Conservation (phyloP, 2,888 invertebrate species). For the Amblyteles armatorius region DNA sequence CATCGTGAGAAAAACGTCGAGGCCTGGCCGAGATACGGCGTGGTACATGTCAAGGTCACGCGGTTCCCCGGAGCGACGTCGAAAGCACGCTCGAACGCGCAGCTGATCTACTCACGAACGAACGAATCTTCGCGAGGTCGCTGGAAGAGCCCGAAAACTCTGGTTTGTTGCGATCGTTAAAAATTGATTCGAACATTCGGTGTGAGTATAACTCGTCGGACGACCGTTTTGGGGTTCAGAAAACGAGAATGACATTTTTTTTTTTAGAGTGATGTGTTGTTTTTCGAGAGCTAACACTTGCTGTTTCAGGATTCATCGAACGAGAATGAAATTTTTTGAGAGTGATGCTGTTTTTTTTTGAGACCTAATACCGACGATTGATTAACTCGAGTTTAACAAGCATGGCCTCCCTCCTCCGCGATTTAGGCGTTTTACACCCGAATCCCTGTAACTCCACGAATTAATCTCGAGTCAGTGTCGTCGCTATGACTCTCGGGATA, state of each 20-base stretch:
- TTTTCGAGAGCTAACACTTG: neutral
- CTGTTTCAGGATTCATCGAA: conserved; percentile 5
- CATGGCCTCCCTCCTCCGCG: neutral
- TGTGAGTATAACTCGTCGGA: conserved; percentile 38
- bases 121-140: conserved; percentile 26
- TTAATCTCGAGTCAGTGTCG: conserved; percentile 19
- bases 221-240: neutral
- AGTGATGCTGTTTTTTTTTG: conserved; percentile 16
- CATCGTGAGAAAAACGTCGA: neutral
- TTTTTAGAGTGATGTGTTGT: too few relatives aligned
- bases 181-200: neutral
- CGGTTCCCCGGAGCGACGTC: conserved; percentile 7
- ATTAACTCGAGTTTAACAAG: neutral
- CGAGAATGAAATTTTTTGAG: conserved; percentile 45
- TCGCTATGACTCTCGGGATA: conserved; percentile 65
- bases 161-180: neutral
- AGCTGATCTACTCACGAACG: conserved; percentile 31
- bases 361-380: conserved; percentile 16
- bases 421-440: neutral
- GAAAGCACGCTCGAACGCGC: conserved; percentile 46
- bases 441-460: conserved; percentile 10
- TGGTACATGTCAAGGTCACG: conserved; percentile 56
- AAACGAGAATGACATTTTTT: neutral
- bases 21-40: neutral
- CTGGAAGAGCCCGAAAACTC: conserved; percentile 29